These are phyloP conservation scores for Propithecus coquereli DNA, from an alignment of 2,113 vertebrate species.

Conservation along the genomic window DNA sequence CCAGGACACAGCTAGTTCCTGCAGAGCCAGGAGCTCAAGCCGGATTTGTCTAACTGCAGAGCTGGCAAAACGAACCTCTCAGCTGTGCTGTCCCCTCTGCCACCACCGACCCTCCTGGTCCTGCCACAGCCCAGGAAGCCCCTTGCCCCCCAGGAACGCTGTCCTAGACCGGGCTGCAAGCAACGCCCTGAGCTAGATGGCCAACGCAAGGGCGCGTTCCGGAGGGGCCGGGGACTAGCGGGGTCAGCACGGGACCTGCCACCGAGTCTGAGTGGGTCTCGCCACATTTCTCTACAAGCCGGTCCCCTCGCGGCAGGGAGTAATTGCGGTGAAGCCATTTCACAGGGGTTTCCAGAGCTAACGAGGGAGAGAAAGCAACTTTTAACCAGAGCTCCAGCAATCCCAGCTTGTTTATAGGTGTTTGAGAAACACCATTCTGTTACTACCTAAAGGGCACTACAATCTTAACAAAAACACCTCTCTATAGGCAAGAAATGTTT, in stretches of 20 bases:
- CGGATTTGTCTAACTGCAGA: too few species aligned
- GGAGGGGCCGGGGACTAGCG: background rate
- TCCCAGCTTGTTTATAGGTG: background rate
- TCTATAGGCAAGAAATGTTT: slow-evolving; percentile 60
- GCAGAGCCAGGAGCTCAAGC: background rate
- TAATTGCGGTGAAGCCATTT: rapidly evolving
- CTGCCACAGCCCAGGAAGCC: background rate
- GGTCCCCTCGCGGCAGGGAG: background rate
- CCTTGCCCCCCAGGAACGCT: background rate
- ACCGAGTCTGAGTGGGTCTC: rapidly evolving
- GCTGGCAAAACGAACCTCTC: background rate
- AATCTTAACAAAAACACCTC: slow-evolving; percentile 54
- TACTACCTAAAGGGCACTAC: slow-evolving; percentile 45
- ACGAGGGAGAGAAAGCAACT: background rate
- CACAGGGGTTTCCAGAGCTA: background rate
- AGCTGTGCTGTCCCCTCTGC: rapidly evolving
- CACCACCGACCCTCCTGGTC: too few species aligned
- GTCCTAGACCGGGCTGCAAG: background rate
- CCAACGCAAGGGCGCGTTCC: rapidly evolving
- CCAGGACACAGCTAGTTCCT: background rate
- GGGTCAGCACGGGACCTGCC: rapidly evolving
- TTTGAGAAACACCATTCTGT: slow-evolving; percentile 30
- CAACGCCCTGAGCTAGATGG: too few species aligned
- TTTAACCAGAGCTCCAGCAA: background rate
- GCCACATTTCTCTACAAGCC: rapidly evolving